Percentiles rank a stretch among this genome's conserved stretches.
Conservation (phyloP, 2,888 invertebrate species). For the Sisyra terminalis region DNA sequence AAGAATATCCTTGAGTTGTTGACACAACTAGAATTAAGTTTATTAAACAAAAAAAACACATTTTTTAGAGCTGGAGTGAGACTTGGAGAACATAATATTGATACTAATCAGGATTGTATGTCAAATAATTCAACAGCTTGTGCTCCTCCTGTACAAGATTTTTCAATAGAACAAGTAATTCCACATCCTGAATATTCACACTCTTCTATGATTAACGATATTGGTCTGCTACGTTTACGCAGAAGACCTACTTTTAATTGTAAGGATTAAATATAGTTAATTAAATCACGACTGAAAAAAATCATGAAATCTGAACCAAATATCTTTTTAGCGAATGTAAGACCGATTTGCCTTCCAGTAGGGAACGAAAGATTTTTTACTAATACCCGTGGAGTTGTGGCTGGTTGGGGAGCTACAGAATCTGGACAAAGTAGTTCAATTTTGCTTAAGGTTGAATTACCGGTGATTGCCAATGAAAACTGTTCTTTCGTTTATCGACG, state of each 20-base stretch:
- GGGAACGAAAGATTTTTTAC: conserved; percentile 23
- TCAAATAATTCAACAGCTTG: conserved; percentile 20
- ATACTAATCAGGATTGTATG: conserved; percentile 28
- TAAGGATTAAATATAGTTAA: conserved; percentile 1
- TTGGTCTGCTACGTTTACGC: conserved; percentile 34
- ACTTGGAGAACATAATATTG: conserved; percentile 42
- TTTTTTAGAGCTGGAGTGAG: conserved; percentile 35
- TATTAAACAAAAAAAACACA: background rate
- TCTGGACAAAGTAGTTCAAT: conserved; percentile 15
- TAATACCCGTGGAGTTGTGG: conserved; percentile 37
- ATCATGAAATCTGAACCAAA: too few species aligned
- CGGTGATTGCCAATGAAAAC: conserved; percentile 22
- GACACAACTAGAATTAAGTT: too few species aligned
- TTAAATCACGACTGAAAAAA: too few species aligned
- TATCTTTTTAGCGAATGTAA: conserved; percentile 18
- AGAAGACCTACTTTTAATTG: conserved; percentile 24
- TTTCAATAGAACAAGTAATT: conserved; percentile 29
- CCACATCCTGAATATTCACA: conserved; percentile 35
- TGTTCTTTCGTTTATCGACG: conserved; percentile 19
- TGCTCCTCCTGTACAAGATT: conserved; percentile 31
- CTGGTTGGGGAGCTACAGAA: conserved; percentile 62
- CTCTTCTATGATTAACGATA: conserved; percentile 35
- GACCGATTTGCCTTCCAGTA: conserved; percentile 30
- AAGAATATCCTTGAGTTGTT: too few species aligned
- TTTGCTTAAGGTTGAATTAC: conserved; percentile 28